A percentile compares a stretch with the other conserved stretches of the same genome.
Conservation (phyloP, 2,888 invertebrate genomes). For the Drosophila birchii region DNA sequence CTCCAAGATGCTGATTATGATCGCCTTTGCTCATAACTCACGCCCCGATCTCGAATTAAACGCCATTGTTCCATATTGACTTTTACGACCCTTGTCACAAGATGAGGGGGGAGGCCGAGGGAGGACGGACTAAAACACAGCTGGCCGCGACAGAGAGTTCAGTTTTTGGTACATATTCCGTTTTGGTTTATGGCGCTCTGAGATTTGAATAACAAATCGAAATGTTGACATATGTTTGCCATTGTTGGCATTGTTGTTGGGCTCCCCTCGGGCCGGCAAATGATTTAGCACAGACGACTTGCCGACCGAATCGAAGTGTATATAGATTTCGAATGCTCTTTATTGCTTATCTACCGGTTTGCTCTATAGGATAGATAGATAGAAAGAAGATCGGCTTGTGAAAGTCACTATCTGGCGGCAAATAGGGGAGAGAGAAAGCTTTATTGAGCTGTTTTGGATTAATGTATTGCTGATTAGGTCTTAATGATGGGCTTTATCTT, state of each 20-base stretch:
- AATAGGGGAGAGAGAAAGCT: slow-evolving; percentile 28
- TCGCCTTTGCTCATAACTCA: slow-evolving; percentile 72
- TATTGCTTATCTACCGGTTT: slow-evolving; percentile 50
- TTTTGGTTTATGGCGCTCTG: slow-evolving; percentile 62
- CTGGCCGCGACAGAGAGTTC: slow-evolving; percentile 24
- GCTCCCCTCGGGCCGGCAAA: slow-evolving; percentile 32
- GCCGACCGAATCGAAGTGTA: slow-evolving; percentile 6
- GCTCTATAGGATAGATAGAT: neutral
- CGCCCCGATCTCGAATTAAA: slow-evolving; percentile 66
- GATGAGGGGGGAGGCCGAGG: neutral
- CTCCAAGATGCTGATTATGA: slow-evolving; percentile 56
- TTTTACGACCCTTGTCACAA: slow-evolving; percentile 55
- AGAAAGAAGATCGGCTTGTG: slow-evolving; percentile 34
- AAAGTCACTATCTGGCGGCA: slow-evolving; percentile 47
- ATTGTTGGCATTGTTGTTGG: slow-evolving; percentile 66
- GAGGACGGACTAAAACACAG: slow-evolving; percentile 5
- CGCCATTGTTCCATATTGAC: slow-evolving; percentile 69
- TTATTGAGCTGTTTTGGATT: slow-evolving; percentile 16
- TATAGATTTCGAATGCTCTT: slow-evolving; percentile 46
- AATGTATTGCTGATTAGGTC: slow-evolving; percentile 20
- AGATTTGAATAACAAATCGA: slow-evolving; percentile 82
- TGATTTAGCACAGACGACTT: slow-evolving; percentile 33
- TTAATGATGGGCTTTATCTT: slow-evolving; percentile 6
- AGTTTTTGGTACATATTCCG: slow-evolving; percentile 29
- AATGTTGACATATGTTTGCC: slow-evolving; percentile 82